A percentile compares a stretch with the other conserved stretches of the same genome.
Conservation (phyloP, 2,888 invertebrate species). For the Iphiclides podalirius region DNA sequence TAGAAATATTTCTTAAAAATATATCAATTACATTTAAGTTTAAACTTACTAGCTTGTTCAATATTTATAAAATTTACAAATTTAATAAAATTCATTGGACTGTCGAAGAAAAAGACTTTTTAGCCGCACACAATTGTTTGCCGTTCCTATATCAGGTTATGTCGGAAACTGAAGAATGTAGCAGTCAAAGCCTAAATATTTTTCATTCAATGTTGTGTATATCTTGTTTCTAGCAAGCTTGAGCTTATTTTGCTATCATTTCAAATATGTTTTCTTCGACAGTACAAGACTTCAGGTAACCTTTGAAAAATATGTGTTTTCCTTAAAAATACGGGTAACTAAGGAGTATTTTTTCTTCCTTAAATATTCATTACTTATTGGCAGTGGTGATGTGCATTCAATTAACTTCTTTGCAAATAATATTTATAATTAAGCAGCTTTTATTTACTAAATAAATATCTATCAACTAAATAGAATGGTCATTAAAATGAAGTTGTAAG, state of each 20-base stretch:
- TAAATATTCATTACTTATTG: constrained; percentile 39
- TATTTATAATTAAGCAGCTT: constrained; percentile 11
- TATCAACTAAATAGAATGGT: constrained; percentile 2
- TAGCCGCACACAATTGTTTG: too few relatives aligned
- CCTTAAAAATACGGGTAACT: constrained; percentile 50
- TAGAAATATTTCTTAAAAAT: constrained; percentile 23
- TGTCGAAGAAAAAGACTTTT: constrained; percentile 16
- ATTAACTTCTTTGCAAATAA: constrained; percentile 17
- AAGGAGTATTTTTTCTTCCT: constrained; percentile 36
- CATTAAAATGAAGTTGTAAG: too few relatives aligned
- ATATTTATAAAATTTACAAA: constrained; percentile 30
- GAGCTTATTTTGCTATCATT: too few relatives aligned
- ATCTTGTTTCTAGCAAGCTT: too few relatives aligned
- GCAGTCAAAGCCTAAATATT: too few relatives aligned
- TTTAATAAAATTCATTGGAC: constrained; percentile 15
- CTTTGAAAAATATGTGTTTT: constrained; percentile 47
- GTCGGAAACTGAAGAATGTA: too few relatives aligned
- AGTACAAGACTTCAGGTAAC: constrained; percentile 40
- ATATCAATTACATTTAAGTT: constrained; percentile 21
- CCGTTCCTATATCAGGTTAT: too few relatives aligned
- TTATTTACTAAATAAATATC: constrained; percentile 22
- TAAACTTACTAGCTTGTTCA: constrained; percentile 24
- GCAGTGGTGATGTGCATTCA: constrained; percentile 41
- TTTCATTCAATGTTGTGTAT: too few relatives aligned
- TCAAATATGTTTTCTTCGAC: constrained; percentile 31